phyloP scores from a whole-genome alignment of 2,113 vertebrate genomes.

The Pelodiscus sinensis region DNA sequence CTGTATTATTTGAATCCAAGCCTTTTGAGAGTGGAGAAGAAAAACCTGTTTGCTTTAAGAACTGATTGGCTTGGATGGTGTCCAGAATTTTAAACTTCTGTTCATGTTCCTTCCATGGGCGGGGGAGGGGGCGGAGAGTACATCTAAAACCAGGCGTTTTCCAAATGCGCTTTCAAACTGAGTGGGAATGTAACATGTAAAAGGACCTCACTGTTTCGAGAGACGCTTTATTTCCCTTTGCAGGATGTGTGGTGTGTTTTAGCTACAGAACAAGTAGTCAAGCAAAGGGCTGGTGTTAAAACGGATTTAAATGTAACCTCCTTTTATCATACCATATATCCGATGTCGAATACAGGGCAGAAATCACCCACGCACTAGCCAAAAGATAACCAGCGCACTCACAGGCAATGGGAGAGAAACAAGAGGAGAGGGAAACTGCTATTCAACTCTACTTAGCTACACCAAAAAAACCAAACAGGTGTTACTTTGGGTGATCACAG shows the following conservation, averaged over 20 bases:
- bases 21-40: not conserved
- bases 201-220: not conserved
- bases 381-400: not conserved
- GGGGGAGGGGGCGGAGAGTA: not conserved
- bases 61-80: conserved; percentile 17
- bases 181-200: not conserved
- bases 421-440: not conserved
- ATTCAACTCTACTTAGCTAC: not conserved
- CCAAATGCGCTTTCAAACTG: not conserved
- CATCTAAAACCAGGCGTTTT: not conserved
- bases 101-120: not conserved
- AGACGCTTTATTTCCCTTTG: conserved; percentile 39
- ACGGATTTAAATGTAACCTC: conserved; percentile 62
- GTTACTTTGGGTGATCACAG: not conserved
- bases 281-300: conserved; percentile 28
- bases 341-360: not conserved
- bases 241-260: not conserved
- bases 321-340: conserved; percentile 56
- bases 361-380: conserved; percentile 1
- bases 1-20: conserved; percentile 29
- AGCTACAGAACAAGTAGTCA: not conserved
- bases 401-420: not conserved
- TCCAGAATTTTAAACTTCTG: conserved; percentile 22
- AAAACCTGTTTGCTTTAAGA: conserved; percentile 1
- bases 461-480: not conserved